These are phyloP conservation scores for Clarias platycephalus DNA, from an alignment of 2,797 vertebrate genomes.

Conservation along the genomic window DNA sequence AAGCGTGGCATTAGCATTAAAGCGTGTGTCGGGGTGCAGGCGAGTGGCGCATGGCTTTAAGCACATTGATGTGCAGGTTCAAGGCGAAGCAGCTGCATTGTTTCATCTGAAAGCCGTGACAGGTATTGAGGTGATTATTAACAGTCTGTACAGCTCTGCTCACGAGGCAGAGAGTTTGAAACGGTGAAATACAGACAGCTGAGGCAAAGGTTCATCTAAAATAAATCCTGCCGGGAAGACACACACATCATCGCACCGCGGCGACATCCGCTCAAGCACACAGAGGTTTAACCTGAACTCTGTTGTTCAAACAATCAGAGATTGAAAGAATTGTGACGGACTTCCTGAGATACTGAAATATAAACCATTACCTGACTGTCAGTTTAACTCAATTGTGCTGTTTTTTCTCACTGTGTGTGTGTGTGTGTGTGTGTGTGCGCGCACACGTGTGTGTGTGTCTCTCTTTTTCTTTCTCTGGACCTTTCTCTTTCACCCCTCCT, in stretches of 20 bases:
- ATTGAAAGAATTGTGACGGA: slow-evolving; percentile 53
- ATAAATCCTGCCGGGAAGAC: slow-evolving; percentile 57
- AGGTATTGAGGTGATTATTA: slow-evolving; percentile 79
- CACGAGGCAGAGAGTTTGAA: slow-evolving; percentile 66
- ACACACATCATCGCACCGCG: slow-evolving; percentile 43
- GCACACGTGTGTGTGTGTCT: not conserved
- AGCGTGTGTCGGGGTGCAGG: slow-evolving; percentile 73
- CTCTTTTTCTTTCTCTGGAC: not conserved
- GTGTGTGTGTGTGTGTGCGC: too few relatives aligned
- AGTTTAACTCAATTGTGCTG: slow-evolving; percentile 43
- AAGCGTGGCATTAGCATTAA: slow-evolving; percentile 79
- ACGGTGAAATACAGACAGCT: slow-evolving; percentile 73
- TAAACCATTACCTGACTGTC: slow-evolving; percentile 57
- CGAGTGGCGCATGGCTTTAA: slow-evolving; percentile 71
- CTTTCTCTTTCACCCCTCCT: not conserved
- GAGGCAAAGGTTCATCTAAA: slow-evolving; percentile 77
- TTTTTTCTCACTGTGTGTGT: slow-evolving; percentile 3
- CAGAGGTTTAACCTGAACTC: slow-evolving; percentile 62
- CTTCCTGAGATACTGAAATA: slow-evolving; percentile 41
- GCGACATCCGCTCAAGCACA: slow-evolving; percentile 58
- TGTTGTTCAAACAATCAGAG: slow-evolving; percentile 69
- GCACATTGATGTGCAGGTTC: slow-evolving; percentile 76
- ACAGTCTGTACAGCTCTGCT: slow-evolving; percentile 42
- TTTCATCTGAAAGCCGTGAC: slow-evolving; percentile 76
- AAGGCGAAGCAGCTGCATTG: slow-evolving; percentile 74